Base-by-base conservation (phyloP, 2,797 vertebrate genomes). In the Odontamblyopus rebecca region DNA sequence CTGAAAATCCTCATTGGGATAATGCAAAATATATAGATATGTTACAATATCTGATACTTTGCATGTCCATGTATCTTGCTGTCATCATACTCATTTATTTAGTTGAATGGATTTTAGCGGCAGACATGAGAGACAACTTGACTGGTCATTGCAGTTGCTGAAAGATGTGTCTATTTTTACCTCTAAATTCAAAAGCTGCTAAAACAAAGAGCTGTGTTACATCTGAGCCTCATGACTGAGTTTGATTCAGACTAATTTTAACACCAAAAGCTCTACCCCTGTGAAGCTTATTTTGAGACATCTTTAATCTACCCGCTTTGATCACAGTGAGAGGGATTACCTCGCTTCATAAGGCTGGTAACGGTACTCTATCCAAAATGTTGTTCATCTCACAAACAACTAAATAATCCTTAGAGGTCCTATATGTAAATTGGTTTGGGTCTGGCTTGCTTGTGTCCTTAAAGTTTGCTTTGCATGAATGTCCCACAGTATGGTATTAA, bases 251-350 rank as follows among this genome's bases (percentile, higher is more conserved):
- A 79, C 68, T 67, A 27, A 72, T 84, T 77, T 68, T 50, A 76
- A 70, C 70, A 78, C 38, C 15, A 70, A 70, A 72, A 78, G 29
- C 59, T 19, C 35, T 6, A 6, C 60, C 61, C 71, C 67, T 84
- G 38, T 68, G 75, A 81, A 59, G 23, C 48, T 32, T 62, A 27
- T 51, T 32, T 63, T 69, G 72, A 56, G 16, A 74, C 73, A 67
- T 83, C 84, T 91, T 91, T 85, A 73, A 84, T 89, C 86, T 79
- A 67, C 66, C 69, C 29, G 57, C 44, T 91, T 90, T 91, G 87
- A 91, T 91, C 85, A 26, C 62, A 1, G 44, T 72, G 66, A 69
- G 70, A 73, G 77, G 35, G 60, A 69, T 71, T 38, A 38, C 61
- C 61, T 62, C 54, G 23, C 23, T 26, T 54, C n/a, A 54, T 2